A percentile compares a stretch with the other conserved stretches of the same genome.
These are phyloP conservation scores for Galerucella pusilla DNA, from an alignment of 2,888 invertebrate species.

Conservation along the genomic window DNA sequence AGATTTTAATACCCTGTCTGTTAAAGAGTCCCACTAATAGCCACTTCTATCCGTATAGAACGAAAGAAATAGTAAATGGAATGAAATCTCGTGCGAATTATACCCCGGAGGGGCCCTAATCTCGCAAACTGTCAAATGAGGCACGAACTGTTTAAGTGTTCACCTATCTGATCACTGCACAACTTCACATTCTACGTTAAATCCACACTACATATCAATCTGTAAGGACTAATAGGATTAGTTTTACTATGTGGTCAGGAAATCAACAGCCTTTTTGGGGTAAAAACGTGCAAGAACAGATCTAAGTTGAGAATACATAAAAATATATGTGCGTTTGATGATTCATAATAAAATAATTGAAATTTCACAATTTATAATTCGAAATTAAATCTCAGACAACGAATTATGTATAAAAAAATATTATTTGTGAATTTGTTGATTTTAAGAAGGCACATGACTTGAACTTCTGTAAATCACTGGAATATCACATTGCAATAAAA, in stretches of 20 bases:
- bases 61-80: constrained; percentile 26
- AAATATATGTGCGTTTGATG: not conserved
- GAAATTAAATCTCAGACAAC: too few species aligned
- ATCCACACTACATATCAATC: constrained; percentile 45
- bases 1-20: constrained; percentile 3
- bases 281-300: not conserved
- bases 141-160: constrained; percentile 43
- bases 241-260: constrained; percentile 33
- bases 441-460: too few species aligned
- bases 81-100: constrained; percentile 30
- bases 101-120: constrained; percentile 37
- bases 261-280: constrained; percentile 19
- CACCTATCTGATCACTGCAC: constrained; percentile 40
- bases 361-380: too few species aligned
- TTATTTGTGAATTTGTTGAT: too few species aligned
- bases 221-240: constrained; percentile 44
- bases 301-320: not conserved
- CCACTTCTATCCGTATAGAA: constrained; percentile 18
- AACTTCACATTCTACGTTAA: constrained; percentile 35
- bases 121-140: constrained; percentile 41
- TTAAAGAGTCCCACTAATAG: constrained; percentile 5
- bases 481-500: too few species aligned
- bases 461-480: too few species aligned
- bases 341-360: not conserved
- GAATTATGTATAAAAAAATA: too few species aligned